A percentile compares a stretch with the other conserved stretches of the same genome.
These are phyloP conservation scores for Patiria miniata DNA, from an alignment of 35 echinoderm and acorn worm genomes.

Conservation along the genomic window DNA sequence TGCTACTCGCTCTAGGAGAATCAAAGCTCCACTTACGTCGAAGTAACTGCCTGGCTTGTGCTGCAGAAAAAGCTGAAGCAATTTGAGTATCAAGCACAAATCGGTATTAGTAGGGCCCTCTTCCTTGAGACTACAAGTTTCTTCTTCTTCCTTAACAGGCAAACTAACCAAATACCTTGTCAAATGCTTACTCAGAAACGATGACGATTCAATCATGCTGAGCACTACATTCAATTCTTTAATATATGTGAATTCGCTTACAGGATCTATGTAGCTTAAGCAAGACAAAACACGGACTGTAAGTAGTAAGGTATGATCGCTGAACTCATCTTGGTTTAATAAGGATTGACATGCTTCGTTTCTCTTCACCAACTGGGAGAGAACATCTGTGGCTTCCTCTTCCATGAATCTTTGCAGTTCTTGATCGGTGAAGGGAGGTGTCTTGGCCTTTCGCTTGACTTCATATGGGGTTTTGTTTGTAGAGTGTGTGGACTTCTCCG, in stretches of 20 bases:
- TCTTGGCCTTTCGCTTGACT: background rate
- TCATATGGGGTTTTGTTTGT: background rate
- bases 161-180: background rate
- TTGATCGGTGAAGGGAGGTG: background rate
- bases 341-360: background rate
- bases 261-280: background rate
- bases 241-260: background rate
- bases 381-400: background rate
- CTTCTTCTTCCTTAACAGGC: too few species aligned
- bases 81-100: background rate
- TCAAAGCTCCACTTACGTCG: conserved; percentile 27
- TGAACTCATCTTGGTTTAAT: background rate
- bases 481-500: too few species aligned
- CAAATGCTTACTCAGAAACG: conserved; percentile 22
- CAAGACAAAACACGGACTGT: background rate
- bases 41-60: conserved; percentile 24
- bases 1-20: conserved; percentile 34
- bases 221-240: conserved; percentile 1
- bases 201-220: background rate
- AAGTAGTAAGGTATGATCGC: background rate
- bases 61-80: conserved; percentile 31
- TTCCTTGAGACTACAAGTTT: background rate
- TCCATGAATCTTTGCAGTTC: background rate
- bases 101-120: background rate
- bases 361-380: background rate